These are phyloP conservation scores for Arvicanthis niloticus DNA, from an alignment of 2,113 vertebrate species.

Conservation along the genomic window DNA sequence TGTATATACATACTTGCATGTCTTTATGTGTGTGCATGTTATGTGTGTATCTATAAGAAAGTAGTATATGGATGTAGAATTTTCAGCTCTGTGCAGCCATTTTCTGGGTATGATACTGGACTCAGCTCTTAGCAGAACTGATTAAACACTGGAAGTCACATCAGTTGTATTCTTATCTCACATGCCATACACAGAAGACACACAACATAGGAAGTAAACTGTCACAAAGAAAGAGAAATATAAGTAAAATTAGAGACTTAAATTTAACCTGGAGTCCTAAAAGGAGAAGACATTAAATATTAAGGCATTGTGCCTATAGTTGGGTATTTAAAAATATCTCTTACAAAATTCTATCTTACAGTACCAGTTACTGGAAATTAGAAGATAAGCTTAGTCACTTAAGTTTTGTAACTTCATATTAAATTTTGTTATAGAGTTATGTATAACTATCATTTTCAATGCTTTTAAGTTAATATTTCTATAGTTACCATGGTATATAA, in stretches of 20 bases:
- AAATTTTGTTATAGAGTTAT: not conserved
- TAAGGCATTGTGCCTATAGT: not conserved
- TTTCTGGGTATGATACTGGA: not conserved
- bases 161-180: not conserved
- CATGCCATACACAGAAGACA: not conserved
- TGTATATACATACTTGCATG: no score
- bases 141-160: not conserved
- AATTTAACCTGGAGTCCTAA: not conserved
- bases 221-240: not conserved
- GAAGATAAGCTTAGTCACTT: not conserved
- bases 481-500: not conserved
- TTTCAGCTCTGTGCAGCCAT: not conserved
- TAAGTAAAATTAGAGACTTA: not conserved
- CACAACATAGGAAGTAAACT: not conserved
- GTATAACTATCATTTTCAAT: not conserved
- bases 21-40: no score
- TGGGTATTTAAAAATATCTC: not conserved
- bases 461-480: not conserved
- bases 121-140: not conserved
- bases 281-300: not conserved
- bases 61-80: not conserved
- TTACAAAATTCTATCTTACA: not conserved
- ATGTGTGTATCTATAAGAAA: not conserved
- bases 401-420: not conserved
- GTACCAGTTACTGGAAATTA: not conserved